phyloP scores from a whole-genome alignment of 2,888 invertebrate species.

The Agapostemon virescens region DNA sequence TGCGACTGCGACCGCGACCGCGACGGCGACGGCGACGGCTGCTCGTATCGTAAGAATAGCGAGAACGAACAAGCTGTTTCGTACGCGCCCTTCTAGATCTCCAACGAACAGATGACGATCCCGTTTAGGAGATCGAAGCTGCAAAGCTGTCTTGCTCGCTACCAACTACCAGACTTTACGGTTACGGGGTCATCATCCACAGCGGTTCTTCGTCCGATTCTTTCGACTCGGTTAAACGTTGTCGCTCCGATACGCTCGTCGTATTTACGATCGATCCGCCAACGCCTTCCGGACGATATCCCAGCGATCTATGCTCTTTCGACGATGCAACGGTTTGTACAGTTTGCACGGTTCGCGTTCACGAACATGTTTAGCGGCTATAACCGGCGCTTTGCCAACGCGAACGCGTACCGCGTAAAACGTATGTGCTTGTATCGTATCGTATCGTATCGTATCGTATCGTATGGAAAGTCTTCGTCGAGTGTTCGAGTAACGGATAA shows the following conservation, averaged over 20 bases:
- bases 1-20: constrained; percentile 58
- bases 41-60: constrained; percentile 70
- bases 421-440: neutral
- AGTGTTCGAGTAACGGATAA: neutral
- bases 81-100: constrained; percentile 65
- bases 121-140: constrained; percentile 75
- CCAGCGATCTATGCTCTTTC: no score
- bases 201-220: constrained; percentile 41
- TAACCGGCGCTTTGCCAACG: no score
- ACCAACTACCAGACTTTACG: constrained; percentile 68
- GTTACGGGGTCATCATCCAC: constrained; percentile 73
- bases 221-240: neutral
- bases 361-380: no score
- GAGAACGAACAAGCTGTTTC: constrained; percentile 57
- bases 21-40: constrained; percentile 59
- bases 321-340: no score
- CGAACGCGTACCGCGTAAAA: no score
- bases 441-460: no score
- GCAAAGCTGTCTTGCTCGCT: constrained; percentile 66
- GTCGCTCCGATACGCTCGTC: neutral
- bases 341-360: no score
- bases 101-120: constrained; percentile 78
- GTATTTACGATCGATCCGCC: no score
- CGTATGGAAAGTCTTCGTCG: neutral
- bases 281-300: no score